Percentiles rank a stretch among this genome's conserved stretches.
phyloP scores from a whole-genome alignment of 2,797 vertebrate species.

The Heliangelus exortis region DNA sequence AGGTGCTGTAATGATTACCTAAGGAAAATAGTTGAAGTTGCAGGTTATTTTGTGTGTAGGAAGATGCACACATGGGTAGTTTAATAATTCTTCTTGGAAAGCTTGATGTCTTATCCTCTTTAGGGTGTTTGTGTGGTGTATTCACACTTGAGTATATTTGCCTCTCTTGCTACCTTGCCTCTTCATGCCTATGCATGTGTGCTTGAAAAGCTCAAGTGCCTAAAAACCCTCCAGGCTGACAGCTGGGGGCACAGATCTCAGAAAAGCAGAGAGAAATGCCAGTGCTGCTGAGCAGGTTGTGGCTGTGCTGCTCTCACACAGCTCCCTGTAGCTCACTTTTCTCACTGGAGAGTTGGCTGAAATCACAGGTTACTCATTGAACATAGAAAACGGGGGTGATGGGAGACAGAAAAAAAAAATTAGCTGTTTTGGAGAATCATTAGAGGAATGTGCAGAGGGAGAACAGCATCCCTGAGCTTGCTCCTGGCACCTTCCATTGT shows the following conservation, averaged over 20 bases:
- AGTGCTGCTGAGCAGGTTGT: not conserved
- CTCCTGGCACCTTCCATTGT: accelerated
- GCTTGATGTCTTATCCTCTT: not conserved
- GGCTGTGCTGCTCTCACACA: accelerated
- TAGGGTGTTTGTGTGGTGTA: not conserved
- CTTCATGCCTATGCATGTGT: not conserved
- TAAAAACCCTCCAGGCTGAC: not conserved
- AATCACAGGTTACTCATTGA: not conserved
- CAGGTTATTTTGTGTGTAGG: not conserved
- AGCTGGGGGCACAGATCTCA: not conserved
- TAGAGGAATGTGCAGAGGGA: accelerated
- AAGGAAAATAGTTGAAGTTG: not conserved
- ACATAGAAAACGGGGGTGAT: not conserved
- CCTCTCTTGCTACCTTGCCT: not conserved
- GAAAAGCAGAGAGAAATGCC: not conserved
- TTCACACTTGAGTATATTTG: not conserved
- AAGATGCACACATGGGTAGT: not conserved
- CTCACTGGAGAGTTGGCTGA: not conserved
- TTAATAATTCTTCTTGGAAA: not conserved
- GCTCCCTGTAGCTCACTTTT: not conserved
- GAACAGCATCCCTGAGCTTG: accelerated
- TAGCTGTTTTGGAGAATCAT: not conserved
- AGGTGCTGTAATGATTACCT: not conserved
- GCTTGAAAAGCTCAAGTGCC: not conserved
- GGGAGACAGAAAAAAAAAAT: not conserved